phyloP scores from a whole-genome alignment of 2,797 vertebrate species.

The Catharus ustulatus region DNA sequence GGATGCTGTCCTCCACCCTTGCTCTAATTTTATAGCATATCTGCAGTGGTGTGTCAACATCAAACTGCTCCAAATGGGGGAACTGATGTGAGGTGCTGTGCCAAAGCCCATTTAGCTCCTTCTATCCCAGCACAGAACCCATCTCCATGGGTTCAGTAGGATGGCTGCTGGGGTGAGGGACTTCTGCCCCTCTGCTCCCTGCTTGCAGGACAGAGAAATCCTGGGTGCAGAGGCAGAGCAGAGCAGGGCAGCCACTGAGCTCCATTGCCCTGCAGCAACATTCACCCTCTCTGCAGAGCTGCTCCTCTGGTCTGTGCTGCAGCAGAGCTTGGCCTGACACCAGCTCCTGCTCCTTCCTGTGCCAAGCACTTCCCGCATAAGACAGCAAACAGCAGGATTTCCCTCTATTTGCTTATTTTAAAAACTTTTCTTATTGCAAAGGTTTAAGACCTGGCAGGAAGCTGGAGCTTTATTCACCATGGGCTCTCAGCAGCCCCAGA shows the following conservation, averaged over 20 bases:
- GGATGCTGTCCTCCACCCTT: not conserved
- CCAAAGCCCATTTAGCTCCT: not conserved
- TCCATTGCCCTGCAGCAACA: not conserved
- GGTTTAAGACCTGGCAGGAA: conserved; percentile 16
- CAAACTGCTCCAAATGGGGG: not conserved
- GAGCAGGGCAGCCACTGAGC: not conserved
- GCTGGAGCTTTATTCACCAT: not conserved
- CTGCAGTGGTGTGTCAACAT: not conserved
- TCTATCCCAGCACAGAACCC: not conserved
- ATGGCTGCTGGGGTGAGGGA: not conserved
- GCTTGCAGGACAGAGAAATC: not conserved
- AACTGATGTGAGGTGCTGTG: not conserved
- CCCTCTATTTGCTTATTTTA: not conserved
- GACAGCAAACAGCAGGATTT: conserved; percentile 15
- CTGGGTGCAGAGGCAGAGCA: not conserved
- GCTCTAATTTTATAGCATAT: not conserved
- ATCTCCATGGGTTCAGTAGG: not conserved
- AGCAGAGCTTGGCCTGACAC: not conserved
- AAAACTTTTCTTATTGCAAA: not conserved
- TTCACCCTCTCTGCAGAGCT: not conserved
- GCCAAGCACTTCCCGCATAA: not conserved
- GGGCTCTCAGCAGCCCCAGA: not conserved
- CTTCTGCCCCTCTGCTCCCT: not conserved
- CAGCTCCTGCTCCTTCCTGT: not conserved
- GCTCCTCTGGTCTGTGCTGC: not conserved